phyloP scores from a whole-genome alignment of 2,797 vertebrate species.

The Silurus aristotelis region DNA sequence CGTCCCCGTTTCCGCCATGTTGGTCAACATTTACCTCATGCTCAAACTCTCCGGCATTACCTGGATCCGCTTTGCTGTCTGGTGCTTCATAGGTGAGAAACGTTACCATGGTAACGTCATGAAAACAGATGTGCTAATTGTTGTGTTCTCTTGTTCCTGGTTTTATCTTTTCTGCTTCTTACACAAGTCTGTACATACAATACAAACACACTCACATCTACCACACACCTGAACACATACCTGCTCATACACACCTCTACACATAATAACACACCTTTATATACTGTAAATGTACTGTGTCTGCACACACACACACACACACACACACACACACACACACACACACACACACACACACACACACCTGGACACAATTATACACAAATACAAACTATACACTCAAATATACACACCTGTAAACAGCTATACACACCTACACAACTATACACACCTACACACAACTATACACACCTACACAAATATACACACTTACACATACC shows the following conservation, averaged over 20 bases:
- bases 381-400: no score
- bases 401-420: neutral
- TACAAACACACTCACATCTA: neutral
- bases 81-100: constrained; percentile 92
- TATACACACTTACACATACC: neutral
- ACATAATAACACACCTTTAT: neutral
- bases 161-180: neutral
- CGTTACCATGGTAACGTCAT: neutral
- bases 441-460: neutral
- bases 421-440: neutral
- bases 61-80: constrained; percentile 94
- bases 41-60: constrained; percentile 95
- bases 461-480: neutral
- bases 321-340: neutral
- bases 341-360: neutral
- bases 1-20: constrained; percentile 93
- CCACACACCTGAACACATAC: neutral
- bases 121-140: neutral
- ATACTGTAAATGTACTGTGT: no score
- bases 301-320: no score
- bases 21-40: constrained; percentile 99
- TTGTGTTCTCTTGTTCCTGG: neutral
- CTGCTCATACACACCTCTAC: neutral
- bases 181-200: no score
- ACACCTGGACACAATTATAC: neutral